Conservation (phyloP, 2,888 invertebrate genomes). For the Tetrapedia diversipes region DNA sequence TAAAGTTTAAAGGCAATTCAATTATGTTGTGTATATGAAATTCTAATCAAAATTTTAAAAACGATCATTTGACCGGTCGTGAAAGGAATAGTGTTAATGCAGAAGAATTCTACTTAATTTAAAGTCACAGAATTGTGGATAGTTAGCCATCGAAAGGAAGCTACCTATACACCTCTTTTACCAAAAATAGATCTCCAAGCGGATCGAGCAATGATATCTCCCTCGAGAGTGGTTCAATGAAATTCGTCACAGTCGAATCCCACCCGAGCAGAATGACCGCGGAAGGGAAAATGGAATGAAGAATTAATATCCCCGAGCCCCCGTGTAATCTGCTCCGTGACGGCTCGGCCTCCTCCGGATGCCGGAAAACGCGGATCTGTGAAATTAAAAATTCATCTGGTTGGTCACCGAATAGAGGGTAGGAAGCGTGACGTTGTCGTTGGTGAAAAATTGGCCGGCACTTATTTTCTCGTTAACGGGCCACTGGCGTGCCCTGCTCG, state of each 20-base stretch:
- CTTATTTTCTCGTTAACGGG: conserved; percentile 72
- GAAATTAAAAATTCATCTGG: conserved; percentile 72
- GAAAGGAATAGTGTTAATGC: too few species aligned
- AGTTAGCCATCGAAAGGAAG: too few species aligned
- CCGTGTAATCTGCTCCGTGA: conserved; percentile 57
- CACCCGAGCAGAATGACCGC: background rate
- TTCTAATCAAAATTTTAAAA: too few species aligned
- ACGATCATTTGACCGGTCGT: too few species aligned
- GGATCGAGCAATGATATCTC: background rate
- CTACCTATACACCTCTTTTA: too few species aligned
- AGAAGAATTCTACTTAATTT: too few species aligned
- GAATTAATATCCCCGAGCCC: conserved; percentile 57
- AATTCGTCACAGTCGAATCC: background rate
- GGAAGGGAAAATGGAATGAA: conserved; percentile 32
- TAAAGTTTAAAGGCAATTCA: too few species aligned
- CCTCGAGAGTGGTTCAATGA: background rate
- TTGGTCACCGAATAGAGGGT: conserved; percentile 5
- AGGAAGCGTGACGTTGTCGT: conserved; percentile 62
- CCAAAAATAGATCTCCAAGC: background rate
- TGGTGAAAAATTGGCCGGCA: conserved; percentile 70
- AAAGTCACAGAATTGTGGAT: too few species aligned
- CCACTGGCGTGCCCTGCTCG: conserved; percentile 37
- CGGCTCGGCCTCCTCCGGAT: conserved; percentile 50
- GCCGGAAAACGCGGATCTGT: conserved; percentile 59
- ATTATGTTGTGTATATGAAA: too few species aligned